Evolutionary conservation across 2,888 invertebrate genomes (phyloP).

Genomic region (Scaeva pyrastri): DNA sequence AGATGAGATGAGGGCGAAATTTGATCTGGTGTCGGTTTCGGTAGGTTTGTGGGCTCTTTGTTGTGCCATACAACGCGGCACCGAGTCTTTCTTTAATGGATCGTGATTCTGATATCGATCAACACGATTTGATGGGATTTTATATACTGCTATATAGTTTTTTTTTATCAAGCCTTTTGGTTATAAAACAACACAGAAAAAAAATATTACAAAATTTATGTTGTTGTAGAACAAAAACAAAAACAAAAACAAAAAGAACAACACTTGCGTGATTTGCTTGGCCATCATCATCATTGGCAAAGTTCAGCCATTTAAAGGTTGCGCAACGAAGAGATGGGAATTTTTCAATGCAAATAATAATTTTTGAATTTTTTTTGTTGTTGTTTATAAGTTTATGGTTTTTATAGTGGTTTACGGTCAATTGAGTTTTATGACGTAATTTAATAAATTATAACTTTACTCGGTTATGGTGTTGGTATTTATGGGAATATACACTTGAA

Average conservation of each 20-base stretch:
- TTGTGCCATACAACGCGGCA: constrained; percentile 29
- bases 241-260: constrained; percentile 34
- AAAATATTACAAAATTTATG: constrained; percentile 34
- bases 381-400: not conserved
- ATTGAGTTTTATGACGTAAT: constrained; percentile 72
- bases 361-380: not conserved
- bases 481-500: constrained; percentile 60
- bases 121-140: constrained; percentile 72
- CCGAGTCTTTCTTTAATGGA: constrained; percentile 70
- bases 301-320: constrained; percentile 21
- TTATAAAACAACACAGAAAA: constrained; percentile 37
- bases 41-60: constrained; percentile 60
- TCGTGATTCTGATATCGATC: constrained; percentile 76
- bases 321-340: constrained; percentile 2
- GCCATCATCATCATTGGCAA: constrained; percentile 58
- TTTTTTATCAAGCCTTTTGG: constrained; percentile 53
- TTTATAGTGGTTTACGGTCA: constrained; percentile 63
- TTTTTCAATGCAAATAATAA: constrained; percentile 39
- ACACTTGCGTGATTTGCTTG: constrained; percentile 68
- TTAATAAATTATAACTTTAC: constrained; percentile 51
- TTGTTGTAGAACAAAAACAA: constrained; percentile 25
- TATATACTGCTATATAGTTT: not conserved
- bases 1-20: constrained; percentile 69
- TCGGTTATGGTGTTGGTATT: constrained; percentile 46
- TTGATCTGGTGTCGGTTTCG: constrained; percentile 74